Evolutionary conservation across 2,113 vertebrate genomes (phyloP).

Genomic region (Macrotis lagotis): DNA sequence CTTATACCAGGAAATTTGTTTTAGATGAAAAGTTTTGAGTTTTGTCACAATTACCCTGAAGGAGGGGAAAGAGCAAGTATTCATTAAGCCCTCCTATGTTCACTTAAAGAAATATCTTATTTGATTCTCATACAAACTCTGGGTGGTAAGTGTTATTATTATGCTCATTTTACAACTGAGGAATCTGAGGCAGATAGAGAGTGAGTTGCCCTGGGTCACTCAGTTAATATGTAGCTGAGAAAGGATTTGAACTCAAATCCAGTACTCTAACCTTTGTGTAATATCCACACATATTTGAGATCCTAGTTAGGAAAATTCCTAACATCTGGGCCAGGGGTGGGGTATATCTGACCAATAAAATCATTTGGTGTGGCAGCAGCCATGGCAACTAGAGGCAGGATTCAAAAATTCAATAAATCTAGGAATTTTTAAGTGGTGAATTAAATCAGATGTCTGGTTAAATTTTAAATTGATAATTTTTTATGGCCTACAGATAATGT

Average conservation of each 20-base stretch:
- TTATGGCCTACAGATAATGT: too few species aligned
- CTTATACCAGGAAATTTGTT: background rate
- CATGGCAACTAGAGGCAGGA: too few species aligned
- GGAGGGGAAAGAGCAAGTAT: background rate
- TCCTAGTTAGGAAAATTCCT: background rate
- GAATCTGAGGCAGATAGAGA: background rate
- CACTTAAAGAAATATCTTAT: background rate
- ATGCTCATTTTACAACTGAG: background rate
- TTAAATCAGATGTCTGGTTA: too few species aligned
- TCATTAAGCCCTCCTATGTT: background rate
- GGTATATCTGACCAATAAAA: too few species aligned
- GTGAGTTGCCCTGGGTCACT: background rate
- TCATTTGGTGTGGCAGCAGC: too few species aligned
- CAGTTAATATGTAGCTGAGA: background rate
- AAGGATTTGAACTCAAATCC: background rate
- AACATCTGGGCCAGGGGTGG: too few species aligned
- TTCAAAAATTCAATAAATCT: too few species aligned
- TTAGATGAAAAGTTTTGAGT: background rate
- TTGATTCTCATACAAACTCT: background rate
- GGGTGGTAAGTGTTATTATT: background rate
- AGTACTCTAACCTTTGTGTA: background rate
- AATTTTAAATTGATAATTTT: too few species aligned
- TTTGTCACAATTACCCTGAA: background rate
- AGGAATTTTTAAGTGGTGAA: too few species aligned
- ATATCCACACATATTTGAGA: background rate